phyloP scores from a whole-genome alignment of 2,797 vertebrate genomes.

The Onychomys leucogaster region DNA sequence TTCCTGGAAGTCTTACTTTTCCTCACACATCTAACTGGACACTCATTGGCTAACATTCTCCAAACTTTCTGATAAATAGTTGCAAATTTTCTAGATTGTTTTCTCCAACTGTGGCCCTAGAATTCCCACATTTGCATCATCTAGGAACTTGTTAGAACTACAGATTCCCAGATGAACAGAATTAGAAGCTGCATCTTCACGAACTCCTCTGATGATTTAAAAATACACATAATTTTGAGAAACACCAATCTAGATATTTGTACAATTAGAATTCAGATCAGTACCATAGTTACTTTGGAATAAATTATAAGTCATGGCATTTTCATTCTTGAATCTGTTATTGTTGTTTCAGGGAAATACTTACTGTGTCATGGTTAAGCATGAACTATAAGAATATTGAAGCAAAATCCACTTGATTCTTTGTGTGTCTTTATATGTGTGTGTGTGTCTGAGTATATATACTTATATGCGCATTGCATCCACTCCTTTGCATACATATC shows the following conservation, averaged over 20 bases:
- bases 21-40: neutral
- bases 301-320: conserved; percentile 5
- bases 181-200: neutral
- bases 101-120: neutral
- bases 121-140: neutral
- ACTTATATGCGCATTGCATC: neutral
- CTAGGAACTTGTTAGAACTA: neutral
- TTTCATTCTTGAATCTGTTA: conserved; percentile 17
- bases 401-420: neutral
- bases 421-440: neutral
- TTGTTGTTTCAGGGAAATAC: neutral
- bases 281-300: neutral
- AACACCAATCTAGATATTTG: neutral
- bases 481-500: neutral
- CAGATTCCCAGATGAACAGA: neutral
- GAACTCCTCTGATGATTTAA: neutral
- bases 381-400: conserved; percentile 6
- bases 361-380: neutral
- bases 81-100: neutral
- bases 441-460: neutral
- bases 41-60: neutral
- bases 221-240: neutral
- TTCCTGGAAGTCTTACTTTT: conserved; percentile 1
- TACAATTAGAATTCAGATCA: neutral
- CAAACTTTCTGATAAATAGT: neutral